These are phyloP conservation scores for Clivina fossor DNA, from an alignment of 2,888 invertebrate genomes.

Conservation along the genomic window DNA sequence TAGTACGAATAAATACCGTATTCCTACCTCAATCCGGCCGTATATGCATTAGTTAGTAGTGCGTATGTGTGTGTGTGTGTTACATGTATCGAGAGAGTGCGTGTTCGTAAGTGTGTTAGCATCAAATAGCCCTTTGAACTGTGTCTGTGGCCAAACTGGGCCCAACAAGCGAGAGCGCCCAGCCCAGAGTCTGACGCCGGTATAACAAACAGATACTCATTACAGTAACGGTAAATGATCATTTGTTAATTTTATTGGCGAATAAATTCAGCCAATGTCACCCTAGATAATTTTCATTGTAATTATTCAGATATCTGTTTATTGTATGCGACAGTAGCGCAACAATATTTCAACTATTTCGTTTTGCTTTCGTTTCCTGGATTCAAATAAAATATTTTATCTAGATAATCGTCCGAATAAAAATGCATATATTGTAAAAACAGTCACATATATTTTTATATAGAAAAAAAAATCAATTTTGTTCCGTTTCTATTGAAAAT, in stretches of 20 bases:
- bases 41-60: neutral
- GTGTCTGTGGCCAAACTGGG: neutral
- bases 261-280: conserved; percentile 21
- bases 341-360: too few relatives aligned
- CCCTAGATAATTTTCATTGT: conserved; percentile 25
- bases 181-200: neutral
- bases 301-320: conserved; percentile 22
- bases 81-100: too few relatives aligned
- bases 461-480: too few relatives aligned
- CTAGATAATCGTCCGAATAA: too few relatives aligned
- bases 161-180: neutral
- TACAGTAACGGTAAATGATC: neutral
- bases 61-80: neutral
- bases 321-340: too few relatives aligned
- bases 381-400: too few relatives aligned
- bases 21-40: too few relatives aligned
- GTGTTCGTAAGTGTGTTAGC: neutral
- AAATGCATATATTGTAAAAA: too few relatives aligned
- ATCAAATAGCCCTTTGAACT: neutral
- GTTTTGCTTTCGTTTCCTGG: too few relatives aligned
- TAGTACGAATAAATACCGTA: too few relatives aligned
- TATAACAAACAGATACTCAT: neutral
- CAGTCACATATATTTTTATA: too few relatives aligned
- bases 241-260: conserved; percentile 11
- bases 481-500: too few relatives aligned